phyloP scores from a whole-genome alignment of 37 sponge, comb jelly and placozoan genomes.

The Halichondria panicea region DNA sequence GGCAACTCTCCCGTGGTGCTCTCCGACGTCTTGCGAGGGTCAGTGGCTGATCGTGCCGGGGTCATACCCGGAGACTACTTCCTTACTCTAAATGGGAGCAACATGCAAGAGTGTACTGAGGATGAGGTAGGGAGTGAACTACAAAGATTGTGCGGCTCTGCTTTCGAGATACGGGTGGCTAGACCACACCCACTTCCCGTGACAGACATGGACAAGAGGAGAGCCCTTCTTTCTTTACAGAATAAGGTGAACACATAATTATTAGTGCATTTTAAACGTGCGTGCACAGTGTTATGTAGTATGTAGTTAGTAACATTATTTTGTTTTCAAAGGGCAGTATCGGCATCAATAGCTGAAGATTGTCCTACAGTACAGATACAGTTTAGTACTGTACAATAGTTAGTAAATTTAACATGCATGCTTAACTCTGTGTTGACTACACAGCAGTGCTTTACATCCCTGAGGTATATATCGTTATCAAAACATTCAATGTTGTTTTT shows the following conservation, averaged over 20 bases:
- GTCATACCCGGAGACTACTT: slow-evolving; percentile 52
- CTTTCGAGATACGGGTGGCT: slow-evolving; percentile 39
- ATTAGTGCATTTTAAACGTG: no score
- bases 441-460: no score
- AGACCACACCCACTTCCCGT: slow-evolving; percentile 40
- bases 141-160: slow-evolving; percentile 8
- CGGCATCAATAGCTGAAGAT: no score
- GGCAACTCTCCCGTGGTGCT: slow-evolving; percentile 42
- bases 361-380: no score
- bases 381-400: no score
- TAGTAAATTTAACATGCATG: no score
- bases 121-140: slow-evolving; percentile 26
- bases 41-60: slow-evolving; percentile 45
- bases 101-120: slow-evolving; percentile 1
- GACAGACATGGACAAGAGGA: slow-evolving; percentile 34
- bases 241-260: slow-evolving; percentile 38
- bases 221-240: slow-evolving; percentile 25
- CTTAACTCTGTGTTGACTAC: no score
- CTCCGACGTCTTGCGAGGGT: slow-evolving; percentile 6
- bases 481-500: no score
- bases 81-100: slow-evolving; percentile 40
- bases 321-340: no score
- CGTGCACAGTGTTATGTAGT: no score
- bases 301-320: no score
- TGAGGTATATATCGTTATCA: no score